Base-by-base conservation (phyloP, 2,888 invertebrate genomes). In the Marasmarcha lunaedactyla region DNA sequence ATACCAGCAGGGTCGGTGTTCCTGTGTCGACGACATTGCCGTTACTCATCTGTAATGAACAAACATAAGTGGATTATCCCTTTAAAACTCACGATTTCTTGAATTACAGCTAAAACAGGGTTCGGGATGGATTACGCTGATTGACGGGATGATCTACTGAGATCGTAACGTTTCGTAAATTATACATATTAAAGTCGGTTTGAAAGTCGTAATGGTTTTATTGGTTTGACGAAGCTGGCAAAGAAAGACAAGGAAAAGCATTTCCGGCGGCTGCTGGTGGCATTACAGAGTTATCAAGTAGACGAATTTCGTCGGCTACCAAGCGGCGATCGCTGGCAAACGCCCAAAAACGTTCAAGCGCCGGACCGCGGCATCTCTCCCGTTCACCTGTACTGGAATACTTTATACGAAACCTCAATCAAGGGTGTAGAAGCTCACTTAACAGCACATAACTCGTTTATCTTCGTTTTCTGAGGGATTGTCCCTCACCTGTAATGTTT, bases 21-120 rank as follows among this genome's bases (percentile, higher is more conserved):
- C 83, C 83, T 57, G 81, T 77, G 63, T 83, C 83, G 81, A 83
- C 77, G 79, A 81, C 81, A 81, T 83, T 83, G 78, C 83, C 83
- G 81, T 83, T 83, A 83, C 83, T 81, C 81, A 83, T 81, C 83
- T 83, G 78, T 54, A 79, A 79, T 51, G 55, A 69, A 63, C 39
- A 60, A 59, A 56, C 30, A 35, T 37, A 33, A 33, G 25, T 30
- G 30, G 30, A 30, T 30, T 30, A 30, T 30, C 30, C 30, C 30
- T 30, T 30, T 30, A n/a, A 4, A 4, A 10, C 6, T n/a, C 30
- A 30, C 30, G 30, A n/a, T 30, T 30, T 7, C 30, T 7, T 10
- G 11, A 11, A 30, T 30, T 30, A 30, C n/a, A 30, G 30, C 6
- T 30, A 30, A 25, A 30, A n/a, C 11, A 10, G 11, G 30, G 6